phyloP scores from a whole-genome alignment of 2,113 vertebrate species.

The Perca schrenkii region DNA sequence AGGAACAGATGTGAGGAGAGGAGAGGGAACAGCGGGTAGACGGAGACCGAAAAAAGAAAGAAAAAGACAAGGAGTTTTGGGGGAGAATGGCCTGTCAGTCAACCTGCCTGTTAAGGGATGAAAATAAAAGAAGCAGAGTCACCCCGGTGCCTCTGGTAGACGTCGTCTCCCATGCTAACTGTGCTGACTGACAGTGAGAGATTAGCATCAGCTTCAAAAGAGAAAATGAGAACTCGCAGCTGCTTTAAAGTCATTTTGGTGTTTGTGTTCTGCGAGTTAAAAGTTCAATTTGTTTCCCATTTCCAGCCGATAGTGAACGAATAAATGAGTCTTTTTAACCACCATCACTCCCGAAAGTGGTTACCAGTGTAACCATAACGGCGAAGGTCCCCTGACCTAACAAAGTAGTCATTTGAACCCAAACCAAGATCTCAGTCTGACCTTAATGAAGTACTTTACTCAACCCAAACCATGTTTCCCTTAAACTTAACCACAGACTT shows the following conservation, averaged over 20 bases:
- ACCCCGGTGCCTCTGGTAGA: not conserved
- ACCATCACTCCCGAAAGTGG: not conserved
- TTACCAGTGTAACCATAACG: not conserved
- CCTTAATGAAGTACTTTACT: too few species aligned
- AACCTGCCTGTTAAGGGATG: not conserved
- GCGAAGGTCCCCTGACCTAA: not conserved
- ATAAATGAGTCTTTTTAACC: not conserved
- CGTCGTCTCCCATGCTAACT: not conserved
- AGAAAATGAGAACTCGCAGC: not conserved
- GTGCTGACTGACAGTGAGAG: slow-evolving; percentile 14
- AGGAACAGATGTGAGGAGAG: slow-evolving; percentile 28
- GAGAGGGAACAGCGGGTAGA: not conserved
- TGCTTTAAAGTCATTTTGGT: not conserved
- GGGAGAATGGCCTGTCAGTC: slow-evolving; percentile 19
- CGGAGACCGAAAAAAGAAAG: not conserved
- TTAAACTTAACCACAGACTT: not conserved
- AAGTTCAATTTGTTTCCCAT: not conserved
- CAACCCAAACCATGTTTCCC: not conserved
- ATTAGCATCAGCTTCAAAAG: slow-evolving; percentile 8
- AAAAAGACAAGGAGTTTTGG: not conserved
- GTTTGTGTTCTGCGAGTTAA: not conserved
- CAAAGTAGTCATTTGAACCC: too few species aligned
- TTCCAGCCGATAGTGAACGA: not conserved
- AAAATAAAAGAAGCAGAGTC: slow-evolving; percentile 15
- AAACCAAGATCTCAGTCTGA: too few species aligned